A percentile compares a stretch with the other conserved stretches of the same genome.
These are phyloP conservation scores for Cheilosia pagana DNA, from an alignment of 2,888 invertebrate genomes.

Conservation along the genomic window DNA sequence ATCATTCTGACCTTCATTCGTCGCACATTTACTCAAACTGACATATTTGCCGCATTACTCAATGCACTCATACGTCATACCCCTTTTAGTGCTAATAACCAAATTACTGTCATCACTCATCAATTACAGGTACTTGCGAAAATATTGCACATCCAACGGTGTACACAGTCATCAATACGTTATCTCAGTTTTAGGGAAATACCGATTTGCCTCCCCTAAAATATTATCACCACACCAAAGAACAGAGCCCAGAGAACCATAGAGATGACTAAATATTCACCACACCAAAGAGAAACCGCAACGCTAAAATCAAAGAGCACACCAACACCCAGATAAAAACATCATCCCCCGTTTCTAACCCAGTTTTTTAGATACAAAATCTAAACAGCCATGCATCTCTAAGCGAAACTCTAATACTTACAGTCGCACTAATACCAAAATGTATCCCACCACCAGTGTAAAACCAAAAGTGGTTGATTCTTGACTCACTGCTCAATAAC, in stretches of 20 bases:
- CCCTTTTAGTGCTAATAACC: neutral
- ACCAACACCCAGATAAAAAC: neutral
- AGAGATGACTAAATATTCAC: neutral
- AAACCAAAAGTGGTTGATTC: conserved; percentile 38
- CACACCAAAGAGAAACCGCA: conserved; percentile 26
- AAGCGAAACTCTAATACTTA: conserved; percentile 3
- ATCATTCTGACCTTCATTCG: neutral
- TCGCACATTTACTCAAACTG: conserved; percentile 6
- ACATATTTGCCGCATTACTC: conserved; percentile 24
- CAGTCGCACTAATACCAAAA: conserved; percentile 13
- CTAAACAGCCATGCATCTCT: conserved; percentile 6
- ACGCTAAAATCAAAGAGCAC: conserved; percentile 8
- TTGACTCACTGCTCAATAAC: conserved; percentile 60
- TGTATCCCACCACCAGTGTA: conserved; percentile 21
- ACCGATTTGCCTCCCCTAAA: conserved; percentile 11
- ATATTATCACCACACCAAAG: neutral
- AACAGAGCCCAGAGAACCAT: neutral
- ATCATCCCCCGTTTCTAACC: conserved; percentile 13
- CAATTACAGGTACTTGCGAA: neutral
- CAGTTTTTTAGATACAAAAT: neutral
- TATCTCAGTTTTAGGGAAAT: neutral
- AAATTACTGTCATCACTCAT: neutral
- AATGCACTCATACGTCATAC: neutral
- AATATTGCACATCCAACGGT: neutral
- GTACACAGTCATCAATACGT: conserved; percentile 2